Percentiles rank a stretch among this genome's conserved stretches.
Evolutionary conservation across 2,888 invertebrate genomes (phyloP).

Genomic region (Dicyrtoma fusca): DNA sequence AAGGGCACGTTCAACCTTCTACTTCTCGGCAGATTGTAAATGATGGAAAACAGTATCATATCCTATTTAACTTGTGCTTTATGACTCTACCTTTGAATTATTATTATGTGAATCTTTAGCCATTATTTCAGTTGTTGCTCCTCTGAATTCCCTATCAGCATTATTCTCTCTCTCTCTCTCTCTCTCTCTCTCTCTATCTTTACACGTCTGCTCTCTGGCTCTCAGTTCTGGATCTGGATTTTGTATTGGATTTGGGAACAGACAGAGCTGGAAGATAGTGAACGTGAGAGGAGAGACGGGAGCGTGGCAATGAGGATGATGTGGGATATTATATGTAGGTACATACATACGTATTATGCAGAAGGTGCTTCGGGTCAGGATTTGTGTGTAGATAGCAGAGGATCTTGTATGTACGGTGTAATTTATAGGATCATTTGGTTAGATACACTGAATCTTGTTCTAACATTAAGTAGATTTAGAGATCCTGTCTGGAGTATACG

Average conservation of each 20-base stretch:
- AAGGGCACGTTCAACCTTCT: no score
- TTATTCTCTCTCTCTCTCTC: background rate
- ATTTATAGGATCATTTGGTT: background rate
- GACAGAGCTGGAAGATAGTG: no score
- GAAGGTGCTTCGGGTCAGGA: no score
- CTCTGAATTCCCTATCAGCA: background rate
- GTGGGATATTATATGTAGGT: background rate
- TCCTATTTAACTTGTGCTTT: conserved; percentile 11
- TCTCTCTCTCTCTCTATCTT: background rate
- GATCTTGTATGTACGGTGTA: no score
- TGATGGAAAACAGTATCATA: background rate
- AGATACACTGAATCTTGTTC: no score
- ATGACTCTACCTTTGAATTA: conserved; percentile 25
- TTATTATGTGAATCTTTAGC: background rate
- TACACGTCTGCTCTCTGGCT: no score
- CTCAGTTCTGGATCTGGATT: no score
- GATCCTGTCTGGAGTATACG: background rate
- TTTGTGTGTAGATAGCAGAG: no score
- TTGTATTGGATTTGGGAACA: no score
- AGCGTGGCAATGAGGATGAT: background rate
- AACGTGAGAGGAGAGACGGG: background rate
- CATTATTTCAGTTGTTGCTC: no score
- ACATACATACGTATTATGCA: background rate
- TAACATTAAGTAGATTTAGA: background rate
- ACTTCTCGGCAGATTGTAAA: no score